Conservation (phyloP, 2,888 invertebrate species). For the Amorpha juglandis region DNA sequence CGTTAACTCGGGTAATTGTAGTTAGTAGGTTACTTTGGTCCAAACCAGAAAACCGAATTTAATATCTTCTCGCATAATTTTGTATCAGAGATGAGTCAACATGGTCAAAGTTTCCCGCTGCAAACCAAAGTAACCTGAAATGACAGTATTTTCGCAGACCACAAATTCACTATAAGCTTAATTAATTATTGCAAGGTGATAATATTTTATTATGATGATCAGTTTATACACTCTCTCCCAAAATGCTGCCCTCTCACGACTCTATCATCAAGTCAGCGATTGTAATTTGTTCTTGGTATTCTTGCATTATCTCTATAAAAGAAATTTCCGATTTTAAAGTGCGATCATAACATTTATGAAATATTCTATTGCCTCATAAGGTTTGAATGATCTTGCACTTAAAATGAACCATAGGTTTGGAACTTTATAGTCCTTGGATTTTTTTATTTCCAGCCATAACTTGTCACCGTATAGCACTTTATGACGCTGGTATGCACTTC, state of each 20-base stretch:
- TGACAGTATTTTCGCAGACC: not conserved
- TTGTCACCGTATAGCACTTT: no score
- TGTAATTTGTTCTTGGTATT: no score
- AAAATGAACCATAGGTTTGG: no score
- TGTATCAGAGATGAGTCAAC: not conserved
- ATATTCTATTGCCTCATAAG: no score
- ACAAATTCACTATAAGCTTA: not conserved
- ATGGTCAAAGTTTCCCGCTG: not conserved
- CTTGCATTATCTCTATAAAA: no score
- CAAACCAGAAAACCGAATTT: no score
- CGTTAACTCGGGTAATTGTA: not conserved
- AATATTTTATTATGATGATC: not conserved
- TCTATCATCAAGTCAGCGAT: not conserved
- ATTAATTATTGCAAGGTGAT: conserved; percentile 1
- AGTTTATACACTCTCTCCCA: not conserved
- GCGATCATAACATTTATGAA: no score
- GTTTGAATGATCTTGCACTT: no score
- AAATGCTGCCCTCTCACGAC: not conserved
- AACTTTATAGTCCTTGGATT: no score
- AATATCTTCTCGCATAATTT: not conserved
- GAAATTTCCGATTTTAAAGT: no score
- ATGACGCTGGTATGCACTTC: no score
- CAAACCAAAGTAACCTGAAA: not conserved
- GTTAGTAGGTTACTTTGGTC: not conserved
- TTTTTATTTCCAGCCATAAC: no score